phyloP scores from a whole-genome alignment of 2,888 invertebrate species.

The Bedellia somnulentella region DNA sequence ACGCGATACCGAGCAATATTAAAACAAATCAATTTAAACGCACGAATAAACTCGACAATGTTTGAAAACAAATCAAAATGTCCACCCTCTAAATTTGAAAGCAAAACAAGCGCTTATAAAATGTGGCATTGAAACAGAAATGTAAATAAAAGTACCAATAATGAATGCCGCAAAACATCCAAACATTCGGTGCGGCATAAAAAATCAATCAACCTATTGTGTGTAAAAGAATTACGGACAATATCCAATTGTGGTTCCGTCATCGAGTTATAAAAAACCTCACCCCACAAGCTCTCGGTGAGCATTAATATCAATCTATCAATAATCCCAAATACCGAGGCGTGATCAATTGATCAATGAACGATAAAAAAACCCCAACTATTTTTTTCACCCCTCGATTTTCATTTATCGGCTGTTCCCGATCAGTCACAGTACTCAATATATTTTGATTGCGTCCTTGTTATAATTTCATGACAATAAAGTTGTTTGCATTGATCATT shows the following conservation, averaged over 20 bases:
- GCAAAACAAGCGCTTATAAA: conserved; percentile 17
- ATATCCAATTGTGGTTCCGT: conserved; percentile 47
- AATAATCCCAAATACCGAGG: conserved; percentile 48
- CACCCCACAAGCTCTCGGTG: conserved; percentile 29
- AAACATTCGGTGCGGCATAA: conserved; percentile 12
- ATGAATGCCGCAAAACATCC: conserved; percentile 12
- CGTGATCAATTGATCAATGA: conserved; percentile 52
- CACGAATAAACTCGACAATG: no score
- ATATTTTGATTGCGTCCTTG: conserved; percentile 34
- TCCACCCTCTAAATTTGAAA: conserved; percentile 11
- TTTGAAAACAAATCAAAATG: conserved; percentile 10
- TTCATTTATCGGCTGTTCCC: conserved; percentile 29
- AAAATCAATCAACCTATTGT: conserved; percentile 21
- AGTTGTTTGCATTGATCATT: conserved; percentile 6
- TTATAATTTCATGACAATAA: conserved; percentile 5
- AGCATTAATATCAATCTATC: conserved; percentile 56
- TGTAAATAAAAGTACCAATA: conserved; percentile 24
- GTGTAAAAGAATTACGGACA: conserved; percentile 35
- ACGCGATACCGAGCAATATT: no score
- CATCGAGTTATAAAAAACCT: conserved; percentile 36
- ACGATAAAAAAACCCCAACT: conserved; percentile 30
- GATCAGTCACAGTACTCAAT: conserved; percentile 22
- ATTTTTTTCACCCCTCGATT: conserved; percentile 33
- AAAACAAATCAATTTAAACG: no score
- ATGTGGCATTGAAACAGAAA: conserved; percentile 16